A percentile compares a stretch with the other conserved stretches of the same genome.
These are phyloP conservation scores for Corvus cornix DNA, from an alignment of 2,113 vertebrate genomes.

Conservation along the genomic window DNA sequence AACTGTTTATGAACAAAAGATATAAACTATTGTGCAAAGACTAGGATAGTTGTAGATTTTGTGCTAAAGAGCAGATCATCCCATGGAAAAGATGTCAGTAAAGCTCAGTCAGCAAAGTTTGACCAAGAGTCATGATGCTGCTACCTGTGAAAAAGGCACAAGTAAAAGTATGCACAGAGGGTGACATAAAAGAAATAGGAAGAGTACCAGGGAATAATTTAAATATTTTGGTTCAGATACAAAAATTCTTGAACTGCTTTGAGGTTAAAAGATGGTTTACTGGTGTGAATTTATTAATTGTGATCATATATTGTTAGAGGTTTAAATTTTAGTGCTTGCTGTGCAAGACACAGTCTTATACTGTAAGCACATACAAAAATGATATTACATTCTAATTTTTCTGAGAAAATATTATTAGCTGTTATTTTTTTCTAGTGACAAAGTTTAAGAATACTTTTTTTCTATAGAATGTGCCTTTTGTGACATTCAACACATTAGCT, in stretches of 20 bases:
- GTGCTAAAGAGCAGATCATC: rapidly evolving
- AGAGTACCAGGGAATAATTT: neutral
- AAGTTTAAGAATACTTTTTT: neutral
- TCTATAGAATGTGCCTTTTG: neutral
- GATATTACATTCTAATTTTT: neutral
- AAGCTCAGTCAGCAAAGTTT: neutral
- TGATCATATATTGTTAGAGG: neutral
- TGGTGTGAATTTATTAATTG: neutral
- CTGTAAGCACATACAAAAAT: neutral
- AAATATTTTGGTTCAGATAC: neutral
- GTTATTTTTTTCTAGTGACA: neutral
- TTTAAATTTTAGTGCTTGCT: neutral
- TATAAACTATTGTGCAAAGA: neutral
- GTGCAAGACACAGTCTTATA: neutral
- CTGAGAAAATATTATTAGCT: neutral
- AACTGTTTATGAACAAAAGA: rapidly evolving
- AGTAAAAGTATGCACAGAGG: neutral
- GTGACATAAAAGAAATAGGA: neutral
- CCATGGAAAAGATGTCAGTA: neutral
- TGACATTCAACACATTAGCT: neutral
- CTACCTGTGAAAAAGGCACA: neutral
- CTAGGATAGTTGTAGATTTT: neutral
- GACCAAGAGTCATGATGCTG: neutral
- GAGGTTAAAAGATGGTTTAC: neutral
- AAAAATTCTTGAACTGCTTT: neutral